These are phyloP conservation scores for Amphiura filiformis DNA, from an alignment of 35 echinoderm and acorn worm genomes.

Conservation along the genomic window DNA sequence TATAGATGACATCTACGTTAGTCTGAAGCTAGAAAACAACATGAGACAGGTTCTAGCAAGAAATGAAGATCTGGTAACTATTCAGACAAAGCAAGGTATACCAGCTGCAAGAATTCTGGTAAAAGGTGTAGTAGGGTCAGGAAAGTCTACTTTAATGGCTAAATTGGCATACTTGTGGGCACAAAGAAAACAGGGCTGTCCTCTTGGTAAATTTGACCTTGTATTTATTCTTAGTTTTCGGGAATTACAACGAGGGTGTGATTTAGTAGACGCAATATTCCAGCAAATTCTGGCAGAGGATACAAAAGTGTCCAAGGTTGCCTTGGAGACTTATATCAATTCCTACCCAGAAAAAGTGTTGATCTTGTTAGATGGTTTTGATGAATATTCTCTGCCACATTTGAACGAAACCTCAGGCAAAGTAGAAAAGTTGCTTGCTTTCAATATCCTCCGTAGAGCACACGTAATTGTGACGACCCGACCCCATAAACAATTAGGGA, in stretches of 20 bases:
- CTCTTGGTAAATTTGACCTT: neutral
- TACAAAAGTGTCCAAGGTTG: conserved; percentile 25
- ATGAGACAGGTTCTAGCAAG: neutral
- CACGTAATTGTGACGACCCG: conserved; percentile 12
- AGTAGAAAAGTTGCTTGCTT: neutral
- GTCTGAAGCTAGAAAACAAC: neutral
- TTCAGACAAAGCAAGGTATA: neutral
- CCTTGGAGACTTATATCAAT: conserved; percentile 3
- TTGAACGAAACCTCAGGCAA: neutral
- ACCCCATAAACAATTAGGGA: conserved; percentile 19
- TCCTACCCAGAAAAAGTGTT: conserved; percentile 12
- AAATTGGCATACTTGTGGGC: neutral
- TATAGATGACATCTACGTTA: neutral
- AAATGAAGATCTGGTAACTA: neutral
- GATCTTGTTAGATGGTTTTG: conserved; percentile 15
- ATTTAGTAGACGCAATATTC: conserved; percentile 1
- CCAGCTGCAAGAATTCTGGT: neutral
- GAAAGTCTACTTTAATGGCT: neutral
- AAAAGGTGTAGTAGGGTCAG: neutral
- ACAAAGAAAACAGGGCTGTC: neutral
- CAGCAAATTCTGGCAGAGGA: conserved; percentile 18
- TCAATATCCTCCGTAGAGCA: neutral
- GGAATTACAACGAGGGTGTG: neutral
- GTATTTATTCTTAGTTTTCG: neutral
- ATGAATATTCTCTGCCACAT: neutral